phyloP scores from a whole-genome alignment of 2,888 invertebrate species.

The Vanessa cardui region DNA sequence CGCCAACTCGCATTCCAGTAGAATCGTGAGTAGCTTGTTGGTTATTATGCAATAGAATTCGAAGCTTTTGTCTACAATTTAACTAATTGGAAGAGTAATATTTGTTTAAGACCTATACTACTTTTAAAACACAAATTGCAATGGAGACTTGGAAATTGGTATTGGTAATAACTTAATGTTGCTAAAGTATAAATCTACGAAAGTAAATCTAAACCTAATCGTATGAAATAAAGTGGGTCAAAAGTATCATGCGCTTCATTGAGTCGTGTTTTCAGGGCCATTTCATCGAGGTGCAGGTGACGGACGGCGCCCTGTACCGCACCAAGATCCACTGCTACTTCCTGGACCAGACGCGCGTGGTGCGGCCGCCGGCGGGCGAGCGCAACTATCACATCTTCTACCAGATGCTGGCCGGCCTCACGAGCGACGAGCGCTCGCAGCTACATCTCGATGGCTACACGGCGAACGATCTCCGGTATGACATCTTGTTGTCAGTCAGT shows the following conservation, averaged over 20 bases:
- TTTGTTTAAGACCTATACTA: too few species aligned
- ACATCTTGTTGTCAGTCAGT: background rate
- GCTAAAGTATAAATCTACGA: too few species aligned
- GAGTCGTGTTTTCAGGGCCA: constrained; percentile 86
- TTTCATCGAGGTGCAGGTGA: constrained; percentile 97
- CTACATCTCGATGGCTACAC: constrained; percentile 94
- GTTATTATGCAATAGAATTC: too few species aligned
- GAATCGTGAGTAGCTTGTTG: constrained; percentile 87
- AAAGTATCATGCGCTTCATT: too few species aligned
- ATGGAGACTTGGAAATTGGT: too few species aligned
- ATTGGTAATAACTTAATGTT: too few species aligned
- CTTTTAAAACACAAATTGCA: background rate
- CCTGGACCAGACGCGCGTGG: constrained; percentile 95
- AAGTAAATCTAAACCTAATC: too few species aligned
- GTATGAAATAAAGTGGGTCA: too few species aligned
- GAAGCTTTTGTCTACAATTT: too few species aligned
- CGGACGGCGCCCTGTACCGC: constrained; percentile 95
- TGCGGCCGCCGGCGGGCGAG: constrained; percentile 91
- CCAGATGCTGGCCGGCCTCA: constrained; percentile 95
- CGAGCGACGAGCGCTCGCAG: constrained; percentile 92
- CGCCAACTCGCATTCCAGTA: constrained; percentile 95
- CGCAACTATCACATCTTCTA: constrained; percentile 99
- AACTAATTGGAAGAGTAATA: too few species aligned
- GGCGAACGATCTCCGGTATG: constrained; percentile 88
- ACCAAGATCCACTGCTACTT: constrained; percentile 98